Evolutionary conservation across 2,888 invertebrate species (phyloP), one percentile per base, ranked within the genome.

Genomic region (Agrypnus murinus): DNA sequence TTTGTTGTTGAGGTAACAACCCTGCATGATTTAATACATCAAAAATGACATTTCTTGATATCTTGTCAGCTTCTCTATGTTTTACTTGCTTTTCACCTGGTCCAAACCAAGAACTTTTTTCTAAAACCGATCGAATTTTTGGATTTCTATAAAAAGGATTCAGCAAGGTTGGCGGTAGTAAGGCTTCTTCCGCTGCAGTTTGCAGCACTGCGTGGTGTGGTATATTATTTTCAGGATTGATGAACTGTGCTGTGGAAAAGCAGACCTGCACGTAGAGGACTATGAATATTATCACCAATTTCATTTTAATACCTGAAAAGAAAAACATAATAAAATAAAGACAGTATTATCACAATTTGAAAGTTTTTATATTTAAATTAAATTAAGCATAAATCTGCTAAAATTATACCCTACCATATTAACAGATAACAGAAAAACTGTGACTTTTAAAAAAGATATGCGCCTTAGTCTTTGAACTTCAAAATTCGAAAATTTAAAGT

Each of bases 1-100:
- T 53, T 15, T 68, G 68, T 17, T 68, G 68, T 36, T 68, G 62
- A 0, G 78, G 85, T 50, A 91, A 85, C 19, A 92, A 84, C 1
- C 91, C 91, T 0, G 91, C 91, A 81, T 92, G 91, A 0, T 89
- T 89, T 53, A 92, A 84, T 40, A 91, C 88, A 58, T 88, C 88
- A 83, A 90, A 91, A 73, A 92, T 91, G 81, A 90, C 88, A 53
- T 86, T 85, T 15, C 91, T 87, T n/a, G 90, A 84, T 50, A 91
- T 89, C 72, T 87, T 86, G 75, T 91, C 89, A 1, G 91, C 87
- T 74, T 90, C 89, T 31, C 91, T 85, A 48, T 89, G 87, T 75
- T 84, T 86, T 2, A 91, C 91, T 81, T 88, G 84, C 72, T 86
- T 85, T 80, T 92, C 91, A 36, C 91, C 91, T 10, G 89, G 87